phyloP scores from a whole-genome alignment of 2,797 vertebrate genomes.

The Oreochromis grahami region DNA sequence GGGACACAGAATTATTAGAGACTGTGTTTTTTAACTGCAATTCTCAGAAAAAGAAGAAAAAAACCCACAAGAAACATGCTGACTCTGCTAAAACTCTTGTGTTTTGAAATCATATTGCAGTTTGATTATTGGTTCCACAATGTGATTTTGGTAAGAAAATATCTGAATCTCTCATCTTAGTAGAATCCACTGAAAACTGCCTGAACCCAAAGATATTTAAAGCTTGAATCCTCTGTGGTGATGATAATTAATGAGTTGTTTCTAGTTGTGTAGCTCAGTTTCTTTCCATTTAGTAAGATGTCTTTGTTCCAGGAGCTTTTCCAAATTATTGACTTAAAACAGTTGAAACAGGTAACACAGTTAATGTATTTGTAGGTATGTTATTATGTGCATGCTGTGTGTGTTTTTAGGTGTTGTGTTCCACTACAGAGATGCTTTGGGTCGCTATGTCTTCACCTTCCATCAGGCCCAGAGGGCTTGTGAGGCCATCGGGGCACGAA shows the following conservation, averaged over 20 bases:
- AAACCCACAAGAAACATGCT: accelerated
- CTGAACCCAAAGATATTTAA: neutral
- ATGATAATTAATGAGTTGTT: neutral
- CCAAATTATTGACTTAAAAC: neutral
- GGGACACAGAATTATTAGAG: neutral
- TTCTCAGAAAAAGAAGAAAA: neutral
- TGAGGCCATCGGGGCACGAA: conserved; percentile 81
- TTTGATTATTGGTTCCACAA: neutral
- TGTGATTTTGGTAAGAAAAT: neutral
- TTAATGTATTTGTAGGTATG: neutral
- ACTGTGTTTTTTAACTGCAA: neutral
- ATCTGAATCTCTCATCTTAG: neutral
- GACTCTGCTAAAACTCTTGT: neutral
- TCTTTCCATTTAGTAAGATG: neutral
- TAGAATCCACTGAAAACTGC: neutral
- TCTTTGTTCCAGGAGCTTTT: neutral
- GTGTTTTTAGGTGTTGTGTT: conserved; percentile 89
- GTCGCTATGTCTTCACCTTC: conserved; percentile 88
- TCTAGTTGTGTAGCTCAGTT: neutral
- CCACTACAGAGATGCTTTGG: conserved; percentile 87
- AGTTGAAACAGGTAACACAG: neutral
- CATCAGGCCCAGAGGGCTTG: conserved; percentile 82
- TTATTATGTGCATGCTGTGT: conserved; percentile 1
- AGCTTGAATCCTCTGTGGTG: neutral
- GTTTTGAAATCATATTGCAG: neutral